Conservation (phyloP, 92 coral and sea anemone species). For the Siderastrea radians region DNA sequence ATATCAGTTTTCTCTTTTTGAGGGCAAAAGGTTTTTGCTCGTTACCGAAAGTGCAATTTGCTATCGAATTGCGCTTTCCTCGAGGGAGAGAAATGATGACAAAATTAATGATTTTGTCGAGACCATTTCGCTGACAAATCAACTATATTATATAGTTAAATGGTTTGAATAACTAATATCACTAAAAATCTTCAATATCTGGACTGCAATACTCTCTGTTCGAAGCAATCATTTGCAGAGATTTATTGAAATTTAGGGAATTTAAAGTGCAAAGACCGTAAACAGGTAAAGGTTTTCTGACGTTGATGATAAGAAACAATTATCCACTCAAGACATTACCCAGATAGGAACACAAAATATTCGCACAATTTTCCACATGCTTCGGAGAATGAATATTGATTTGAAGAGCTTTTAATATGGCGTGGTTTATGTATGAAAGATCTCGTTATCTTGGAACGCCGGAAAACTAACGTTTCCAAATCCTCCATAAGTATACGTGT, state of each 20-base stretch:
- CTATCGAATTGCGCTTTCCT: too few relatives aligned
- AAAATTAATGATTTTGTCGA: neutral
- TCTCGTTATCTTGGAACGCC: neutral
- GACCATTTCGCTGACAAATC: slow-evolving; percentile 10
- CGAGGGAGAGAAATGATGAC: neutral
- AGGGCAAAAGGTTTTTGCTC: neutral
- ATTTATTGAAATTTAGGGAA: slow-evolving; percentile 18
- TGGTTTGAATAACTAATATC: too few relatives aligned
- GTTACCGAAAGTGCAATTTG: neutral
- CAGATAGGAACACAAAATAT: slow-evolving; percentile 31
- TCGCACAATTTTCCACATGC: slow-evolving; percentile 11
- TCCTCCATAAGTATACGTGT: neutral
- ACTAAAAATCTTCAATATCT: slow-evolving; percentile 5
- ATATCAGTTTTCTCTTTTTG: neutral
- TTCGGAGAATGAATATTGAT: neutral
- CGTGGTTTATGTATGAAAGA: neutral
- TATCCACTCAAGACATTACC: neutral
- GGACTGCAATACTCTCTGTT: neutral
- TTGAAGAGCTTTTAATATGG: slow-evolving; percentile 20
- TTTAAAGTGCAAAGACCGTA: neutral
- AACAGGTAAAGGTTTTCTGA: slow-evolving; percentile 5
- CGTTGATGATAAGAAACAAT: slow-evolving; percentile 4
- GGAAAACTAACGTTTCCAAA: slow-evolving; percentile 6
- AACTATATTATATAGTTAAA: too few relatives aligned
- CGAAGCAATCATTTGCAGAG: neutral